Conservation (phyloP, 2,888 invertebrate genomes). For the Siphonodentalium dalli region DNA sequence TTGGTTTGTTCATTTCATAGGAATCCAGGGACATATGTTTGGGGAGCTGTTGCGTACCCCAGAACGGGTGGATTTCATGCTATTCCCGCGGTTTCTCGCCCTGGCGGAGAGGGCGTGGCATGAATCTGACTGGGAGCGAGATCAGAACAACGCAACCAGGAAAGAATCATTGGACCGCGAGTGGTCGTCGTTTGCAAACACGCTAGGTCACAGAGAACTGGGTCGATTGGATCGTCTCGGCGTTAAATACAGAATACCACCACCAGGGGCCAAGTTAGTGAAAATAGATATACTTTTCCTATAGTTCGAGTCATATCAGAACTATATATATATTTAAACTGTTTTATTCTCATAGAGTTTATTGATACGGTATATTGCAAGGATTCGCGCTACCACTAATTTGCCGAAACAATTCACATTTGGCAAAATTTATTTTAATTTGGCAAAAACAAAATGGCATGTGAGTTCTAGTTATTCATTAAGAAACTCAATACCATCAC, state of each 20-base stretch:
- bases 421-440: neutral
- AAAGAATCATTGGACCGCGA: constrained; percentile 32
- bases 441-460: neutral
- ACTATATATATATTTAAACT: too few relatives aligned
- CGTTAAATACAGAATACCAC: constrained; percentile 52
- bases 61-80: constrained; percentile 52
- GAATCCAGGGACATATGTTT: constrained; percentile 61
- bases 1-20: constrained; percentile 34
- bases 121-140: constrained; percentile 53
- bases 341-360: too few relatives aligned
- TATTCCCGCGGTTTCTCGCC: constrained; percentile 53
- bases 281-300: neutral
- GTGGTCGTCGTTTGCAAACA: constrained; percentile 54
- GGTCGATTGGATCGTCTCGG: constrained; percentile 44
- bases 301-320: too few relatives aligned
- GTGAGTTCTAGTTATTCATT: constrained; percentile 7
- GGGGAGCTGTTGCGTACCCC: constrained; percentile 50
- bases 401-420: too few relatives aligned
- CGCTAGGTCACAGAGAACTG: constrained; percentile 53
- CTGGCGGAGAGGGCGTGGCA: constrained; percentile 61
- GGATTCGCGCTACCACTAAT: too few relatives aligned
- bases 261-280: constrained; percentile 54
- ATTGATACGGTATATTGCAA: too few relatives aligned
- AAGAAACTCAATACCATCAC: too few relatives aligned
- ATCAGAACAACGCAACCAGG: constrained; percentile 25